Percentiles rank a stretch among this genome's conserved stretches.
Evolutionary conservation across 2,113 vertebrate genomes (phyloP).

Genomic region (Erythrocercus mccallii): DNA sequence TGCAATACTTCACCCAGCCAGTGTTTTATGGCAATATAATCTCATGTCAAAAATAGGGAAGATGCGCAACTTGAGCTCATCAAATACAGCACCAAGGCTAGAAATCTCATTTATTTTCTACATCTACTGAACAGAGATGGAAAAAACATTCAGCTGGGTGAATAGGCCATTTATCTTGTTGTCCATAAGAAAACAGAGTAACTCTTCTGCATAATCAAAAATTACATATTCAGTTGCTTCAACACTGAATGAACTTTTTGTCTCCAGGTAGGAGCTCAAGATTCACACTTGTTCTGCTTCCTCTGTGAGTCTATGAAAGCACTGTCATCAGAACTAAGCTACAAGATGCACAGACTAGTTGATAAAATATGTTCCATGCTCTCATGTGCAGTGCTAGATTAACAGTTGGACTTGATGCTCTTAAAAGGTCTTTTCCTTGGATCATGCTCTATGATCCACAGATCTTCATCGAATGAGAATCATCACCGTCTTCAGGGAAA

Average conservation of each 20-base stretch:
- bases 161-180: not conserved
- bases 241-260: not conserved
- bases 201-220: not conserved
- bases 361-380: not conserved
- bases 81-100: not conserved
- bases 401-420: not conserved
- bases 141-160: not conserved
- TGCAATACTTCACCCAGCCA: not conserved
- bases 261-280: not conserved
- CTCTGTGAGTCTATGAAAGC: not conserved
- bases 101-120: not conserved
- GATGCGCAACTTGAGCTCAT: not conserved
- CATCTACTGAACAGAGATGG: not conserved
- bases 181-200: not conserved
- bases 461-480: not conserved
- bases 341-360: not conserved
- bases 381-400: not conserved
- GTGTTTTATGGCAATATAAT: not conserved
- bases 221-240: not conserved
- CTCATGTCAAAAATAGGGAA: conserved; percentile 4
- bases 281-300: not conserved
- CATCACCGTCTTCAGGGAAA: not conserved
- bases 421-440: not conserved
- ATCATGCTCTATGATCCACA: not conserved
- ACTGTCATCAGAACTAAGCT: not conserved